Evolutionary conservation across 2,888 invertebrate species (phyloP).

Genomic region (Masnerella sp.): DNA sequence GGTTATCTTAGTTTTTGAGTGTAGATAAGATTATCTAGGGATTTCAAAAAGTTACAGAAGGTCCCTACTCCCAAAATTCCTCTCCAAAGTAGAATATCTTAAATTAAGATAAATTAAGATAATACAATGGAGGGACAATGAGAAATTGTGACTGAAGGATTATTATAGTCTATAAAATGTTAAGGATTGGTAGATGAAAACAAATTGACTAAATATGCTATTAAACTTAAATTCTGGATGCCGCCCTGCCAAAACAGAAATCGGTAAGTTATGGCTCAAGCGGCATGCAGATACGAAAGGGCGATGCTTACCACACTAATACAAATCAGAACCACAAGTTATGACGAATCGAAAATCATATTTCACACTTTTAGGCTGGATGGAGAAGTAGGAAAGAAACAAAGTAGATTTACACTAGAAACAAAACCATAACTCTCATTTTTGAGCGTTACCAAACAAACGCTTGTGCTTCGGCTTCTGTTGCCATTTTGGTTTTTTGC

Average conservation of each 20-base stretch:
- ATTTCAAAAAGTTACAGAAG: too few relatives aligned
- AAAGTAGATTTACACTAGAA: too few relatives aligned
- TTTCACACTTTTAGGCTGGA: not conserved
- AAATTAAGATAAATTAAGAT: too few relatives aligned
- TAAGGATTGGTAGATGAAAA: too few relatives aligned
- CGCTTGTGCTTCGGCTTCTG: conserved; percentile 24
- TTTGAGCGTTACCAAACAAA: not conserved
- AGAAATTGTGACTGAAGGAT: too few relatives aligned
- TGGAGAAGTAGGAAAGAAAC: too few relatives aligned
- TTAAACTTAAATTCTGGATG: conserved; percentile 66
- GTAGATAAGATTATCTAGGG: too few relatives aligned
- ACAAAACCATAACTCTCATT: too few relatives aligned
- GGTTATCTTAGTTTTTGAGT: too few relatives aligned
- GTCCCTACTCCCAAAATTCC: too few relatives aligned
- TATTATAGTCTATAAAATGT: too few relatives aligned
- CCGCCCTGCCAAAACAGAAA: conserved; percentile 71
- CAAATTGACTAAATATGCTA: conserved; percentile 25
- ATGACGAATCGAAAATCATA: not conserved
- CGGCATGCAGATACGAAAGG: conserved; percentile 50
- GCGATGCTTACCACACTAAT: conserved; percentile 53
- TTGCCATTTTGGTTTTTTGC: conserved; percentile 2
- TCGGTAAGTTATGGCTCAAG: conserved; percentile 71
- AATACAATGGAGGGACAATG: too few relatives aligned
- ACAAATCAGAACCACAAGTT: conserved; percentile 3
- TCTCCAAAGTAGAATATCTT: not conserved